These are phyloP conservation scores for Hermetia illucens DNA, from an alignment of 1,140 invertebrate genomes.

Conservation along the genomic window DNA sequence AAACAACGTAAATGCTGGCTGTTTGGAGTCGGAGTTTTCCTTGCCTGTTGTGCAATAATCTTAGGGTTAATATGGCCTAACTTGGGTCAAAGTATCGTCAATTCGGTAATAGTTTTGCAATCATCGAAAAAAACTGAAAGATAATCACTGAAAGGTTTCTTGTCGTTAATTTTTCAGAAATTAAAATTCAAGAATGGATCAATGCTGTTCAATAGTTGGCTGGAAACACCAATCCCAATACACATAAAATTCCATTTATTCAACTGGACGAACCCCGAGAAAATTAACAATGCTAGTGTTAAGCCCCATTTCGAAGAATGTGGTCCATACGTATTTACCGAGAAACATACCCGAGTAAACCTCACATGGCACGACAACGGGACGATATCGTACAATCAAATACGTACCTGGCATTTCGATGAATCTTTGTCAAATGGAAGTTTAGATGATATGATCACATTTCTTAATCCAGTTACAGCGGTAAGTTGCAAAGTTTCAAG, in stretches of 20 bases:
- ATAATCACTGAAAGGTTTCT: no score
- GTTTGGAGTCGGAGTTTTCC: conserved; percentile 20
- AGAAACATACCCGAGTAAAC: conserved; percentile 45
- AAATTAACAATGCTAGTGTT: conserved; percentile 32
- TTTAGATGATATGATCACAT: conserved; percentile 56
- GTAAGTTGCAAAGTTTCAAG: conserved; percentile 39
- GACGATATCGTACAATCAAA: conserved; percentile 69
- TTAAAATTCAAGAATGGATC: conserved; percentile 41
- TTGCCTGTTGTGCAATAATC: conserved; percentile 13
- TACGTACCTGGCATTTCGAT: conserved; percentile 58
- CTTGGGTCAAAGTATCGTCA: conserved; percentile 13
- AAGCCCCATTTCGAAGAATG: conserved; percentile 53
- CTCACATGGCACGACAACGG: conserved; percentile 55
- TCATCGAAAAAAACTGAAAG: no score
- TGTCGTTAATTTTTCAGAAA: conserved; percentile 39
- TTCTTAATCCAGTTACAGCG: conserved; percentile 61
- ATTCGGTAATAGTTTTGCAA: conserved; percentile 22
- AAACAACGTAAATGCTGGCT: conserved; percentile 26
- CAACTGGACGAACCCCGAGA: conserved; percentile 69
- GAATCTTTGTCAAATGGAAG: conserved; percentile 52
- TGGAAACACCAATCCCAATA: conserved; percentile 59
- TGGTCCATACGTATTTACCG: conserved; percentile 45
- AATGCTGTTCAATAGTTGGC: conserved; percentile 49
- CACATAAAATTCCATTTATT: conserved; percentile 64
- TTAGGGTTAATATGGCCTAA: conserved; percentile 18